These are phyloP conservation scores for Reticulitermes speratus DNA, from an alignment of 1,140 invertebrate species.

Conservation along the genomic window DNA sequence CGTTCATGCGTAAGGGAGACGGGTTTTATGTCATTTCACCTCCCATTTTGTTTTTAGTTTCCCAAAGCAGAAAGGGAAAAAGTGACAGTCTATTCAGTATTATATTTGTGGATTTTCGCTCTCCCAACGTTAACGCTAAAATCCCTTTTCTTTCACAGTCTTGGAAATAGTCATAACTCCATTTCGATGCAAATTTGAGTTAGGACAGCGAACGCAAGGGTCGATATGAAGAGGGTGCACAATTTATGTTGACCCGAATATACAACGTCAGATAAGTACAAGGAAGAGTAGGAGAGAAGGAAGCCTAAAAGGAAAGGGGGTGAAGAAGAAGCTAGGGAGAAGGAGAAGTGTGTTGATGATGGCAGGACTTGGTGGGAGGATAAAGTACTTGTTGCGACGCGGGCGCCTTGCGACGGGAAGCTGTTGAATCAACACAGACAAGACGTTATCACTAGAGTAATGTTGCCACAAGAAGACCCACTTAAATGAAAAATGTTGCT, in stretches of 20 bases:
- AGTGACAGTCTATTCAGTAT: too few relatives aligned
- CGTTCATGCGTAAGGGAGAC: too few relatives aligned
- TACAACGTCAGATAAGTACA: neutral
- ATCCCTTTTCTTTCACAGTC: neutral
- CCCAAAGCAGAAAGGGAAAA: too few relatives aligned
- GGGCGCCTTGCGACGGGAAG: neutral
- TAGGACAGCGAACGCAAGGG: neutral
- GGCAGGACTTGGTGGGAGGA: neutral
- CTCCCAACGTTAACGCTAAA: neutral
- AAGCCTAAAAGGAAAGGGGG: neutral
- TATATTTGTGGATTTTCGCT: too few relatives aligned
- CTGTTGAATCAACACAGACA: constrained; percentile 15
- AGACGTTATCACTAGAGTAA: neutral
- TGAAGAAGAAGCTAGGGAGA: neutral
- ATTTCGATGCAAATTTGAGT: neutral
- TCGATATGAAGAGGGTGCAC: neutral
- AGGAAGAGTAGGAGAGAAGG: neutral
- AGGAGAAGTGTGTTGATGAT: neutral
- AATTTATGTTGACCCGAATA: constrained; percentile 2
- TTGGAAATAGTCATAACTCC: neutral
- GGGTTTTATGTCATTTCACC: too few relatives aligned
- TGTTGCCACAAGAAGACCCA: neutral
- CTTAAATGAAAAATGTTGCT: neutral
- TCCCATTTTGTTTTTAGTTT: too few relatives aligned
- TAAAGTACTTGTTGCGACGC: constrained; percentile 10